These are phyloP conservation scores for Hymenopus coronatus DNA, from an alignment of 2,888 invertebrate species.

Conservation along the genomic window DNA sequence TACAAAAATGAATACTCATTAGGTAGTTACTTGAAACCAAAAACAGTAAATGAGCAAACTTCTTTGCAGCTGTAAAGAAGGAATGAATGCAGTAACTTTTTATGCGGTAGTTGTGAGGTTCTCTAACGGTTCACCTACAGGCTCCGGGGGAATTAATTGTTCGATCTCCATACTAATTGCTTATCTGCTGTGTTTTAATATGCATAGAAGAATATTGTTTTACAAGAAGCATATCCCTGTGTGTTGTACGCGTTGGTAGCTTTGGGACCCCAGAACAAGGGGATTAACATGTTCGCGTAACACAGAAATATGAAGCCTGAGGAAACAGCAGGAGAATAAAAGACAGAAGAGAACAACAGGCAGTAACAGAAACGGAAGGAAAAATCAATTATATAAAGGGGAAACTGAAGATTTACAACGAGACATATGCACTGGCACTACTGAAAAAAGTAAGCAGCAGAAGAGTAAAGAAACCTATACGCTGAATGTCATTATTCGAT, in stretches of 20 bases:
- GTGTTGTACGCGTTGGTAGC: not conserved
- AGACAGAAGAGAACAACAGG: not conserved
- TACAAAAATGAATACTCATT: too few relatives aligned
- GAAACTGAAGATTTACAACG: too few relatives aligned
- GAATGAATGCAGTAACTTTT: not conserved
- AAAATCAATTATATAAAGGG: too few relatives aligned
- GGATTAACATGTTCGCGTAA: not conserved
- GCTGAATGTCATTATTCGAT: too few relatives aligned
- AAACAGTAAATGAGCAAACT: not conserved
- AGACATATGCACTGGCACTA: too few relatives aligned
- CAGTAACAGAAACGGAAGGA: not conserved
- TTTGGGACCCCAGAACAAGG: not conserved
- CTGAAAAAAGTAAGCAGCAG: too few relatives aligned
- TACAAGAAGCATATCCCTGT: not conserved
- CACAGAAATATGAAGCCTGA: not conserved
- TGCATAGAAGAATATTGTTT: not conserved
- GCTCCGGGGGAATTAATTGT: not conserved
- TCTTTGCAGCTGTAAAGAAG: not conserved
- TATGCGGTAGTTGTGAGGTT: not conserved
- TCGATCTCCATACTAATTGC: not conserved
- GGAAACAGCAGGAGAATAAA: not conserved
- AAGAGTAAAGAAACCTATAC: too few relatives aligned
- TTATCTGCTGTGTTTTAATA: not conserved
- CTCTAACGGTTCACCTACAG: not conserved
- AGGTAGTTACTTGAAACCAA: too few relatives aligned